Evolutionary conservation across 2,113 vertebrate species (phyloP).

Genomic region (Melanerpes aurifrons): DNA sequence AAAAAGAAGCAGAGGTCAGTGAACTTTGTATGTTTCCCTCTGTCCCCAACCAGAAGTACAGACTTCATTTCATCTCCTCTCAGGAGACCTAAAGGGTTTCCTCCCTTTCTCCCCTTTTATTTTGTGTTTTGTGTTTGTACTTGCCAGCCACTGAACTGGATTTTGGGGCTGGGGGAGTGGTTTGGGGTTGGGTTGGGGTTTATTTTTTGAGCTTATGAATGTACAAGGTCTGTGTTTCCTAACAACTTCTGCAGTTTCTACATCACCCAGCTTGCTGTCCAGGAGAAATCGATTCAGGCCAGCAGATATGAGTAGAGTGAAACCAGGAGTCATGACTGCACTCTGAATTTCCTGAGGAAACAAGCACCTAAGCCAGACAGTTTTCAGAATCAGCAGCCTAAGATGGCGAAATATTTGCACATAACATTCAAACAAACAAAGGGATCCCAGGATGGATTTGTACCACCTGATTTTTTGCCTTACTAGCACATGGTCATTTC

Average conservation of each 20-base stretch:
- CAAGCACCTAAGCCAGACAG: slow-evolving; percentile 16
- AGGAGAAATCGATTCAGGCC: slow-evolving; percentile 33
- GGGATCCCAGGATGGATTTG: slow-evolving; percentile 43
- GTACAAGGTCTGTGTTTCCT: slow-evolving; percentile 61
- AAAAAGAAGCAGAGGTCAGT: slow-evolving; percentile 62
- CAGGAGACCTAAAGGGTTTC: slow-evolving; percentile 47
- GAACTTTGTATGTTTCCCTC: slow-evolving; percentile 68
- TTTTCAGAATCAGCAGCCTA: slow-evolving; percentile 59
- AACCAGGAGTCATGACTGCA: not conserved
- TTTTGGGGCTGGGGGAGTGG: no score
- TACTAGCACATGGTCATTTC: slow-evolving; percentile 66
- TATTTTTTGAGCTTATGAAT: slow-evolving; percentile 64
- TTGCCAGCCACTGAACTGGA: slow-evolving; percentile 50
- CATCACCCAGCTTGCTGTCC: not conserved
- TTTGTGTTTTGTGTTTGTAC: slow-evolving; percentile 56
- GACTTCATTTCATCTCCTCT: slow-evolving; percentile 48
- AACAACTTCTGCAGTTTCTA: slow-evolving; percentile 33
- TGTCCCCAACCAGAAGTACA: slow-evolving; percentile 67
- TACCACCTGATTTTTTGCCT: slow-evolving; percentile 76
- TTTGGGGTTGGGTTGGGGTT: no score
- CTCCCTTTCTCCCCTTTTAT: not conserved
- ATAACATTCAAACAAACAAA: slow-evolving; percentile 55
- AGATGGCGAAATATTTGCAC: slow-evolving; percentile 62
- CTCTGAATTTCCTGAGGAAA: slow-evolving; percentile 18
- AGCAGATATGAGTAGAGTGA: not conserved